Evolutionary conservation across 2,113 vertebrate genomes (phyloP), one percentile per base, ranked within the genome.

Genomic region (Apodemus sylvaticus): DNA sequence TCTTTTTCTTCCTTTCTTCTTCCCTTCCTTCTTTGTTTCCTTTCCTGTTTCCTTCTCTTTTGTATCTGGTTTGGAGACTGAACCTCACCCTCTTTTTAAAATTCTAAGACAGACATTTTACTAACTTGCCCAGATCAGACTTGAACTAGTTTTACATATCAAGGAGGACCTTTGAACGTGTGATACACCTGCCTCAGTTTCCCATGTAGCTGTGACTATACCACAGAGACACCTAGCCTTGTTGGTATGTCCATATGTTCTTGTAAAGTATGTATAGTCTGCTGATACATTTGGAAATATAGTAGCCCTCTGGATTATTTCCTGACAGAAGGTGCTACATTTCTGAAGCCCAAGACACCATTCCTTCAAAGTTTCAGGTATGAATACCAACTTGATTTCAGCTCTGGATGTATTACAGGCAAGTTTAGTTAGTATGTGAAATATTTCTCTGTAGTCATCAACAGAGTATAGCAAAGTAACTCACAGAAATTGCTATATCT

Each of bases 301-400:
- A 70, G 83, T 64, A 96, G 86, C 94, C 3, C 62, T 12, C 74
- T 81, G 22, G 76, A 96, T 94, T 96, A 86, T 95, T 64, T 81
- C 13, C 39, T 89, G 77, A 42, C 76, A 51, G 51, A 90, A 91
- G 83, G 90, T 85, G 10, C 51, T n/a, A 81, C 82, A 89, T 94
- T 96, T 86, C 66, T 82, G 36, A 93, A 95, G 77, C 42, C 9
- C 66, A 91, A 31, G 82, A 78, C 83, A 51, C 48, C 29, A 12
- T 94, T 9, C 17, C 45, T 60, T 31, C 73, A 95, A 51, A 81
- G 48, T 68, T 94, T 95, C 71, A 36, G 86, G 55, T 66, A 76
- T 51, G 55, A 53, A 51, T 39, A 93, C 89, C 5, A 31, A 73
- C 62, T 94, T 86, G 70, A 53, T 68, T 78, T 96, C 26, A 11